phyloP scores from a whole-genome alignment of 2,888 invertebrate genomes.

The Volucella bombylans region DNA sequence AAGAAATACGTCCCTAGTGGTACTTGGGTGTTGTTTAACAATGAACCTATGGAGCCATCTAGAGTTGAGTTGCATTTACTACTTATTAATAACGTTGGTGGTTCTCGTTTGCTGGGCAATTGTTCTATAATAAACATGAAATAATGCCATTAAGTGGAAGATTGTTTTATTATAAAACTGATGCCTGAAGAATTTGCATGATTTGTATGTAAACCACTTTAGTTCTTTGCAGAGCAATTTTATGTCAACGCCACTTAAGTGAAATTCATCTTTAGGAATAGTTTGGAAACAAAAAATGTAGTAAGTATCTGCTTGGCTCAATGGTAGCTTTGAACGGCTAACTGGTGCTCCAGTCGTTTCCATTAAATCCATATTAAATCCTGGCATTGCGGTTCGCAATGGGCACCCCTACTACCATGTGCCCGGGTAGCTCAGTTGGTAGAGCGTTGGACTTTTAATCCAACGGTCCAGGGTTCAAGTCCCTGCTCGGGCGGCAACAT shows the following conservation, averaged over 20 bases:
- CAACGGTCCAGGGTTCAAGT: slow-evolving; percentile 74
- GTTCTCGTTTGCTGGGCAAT: no score
- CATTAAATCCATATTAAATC: neutral
- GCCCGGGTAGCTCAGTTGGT: slow-evolving; percentile 74
- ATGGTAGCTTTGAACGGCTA: no score
- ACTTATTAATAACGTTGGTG: no score
- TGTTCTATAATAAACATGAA: no score
- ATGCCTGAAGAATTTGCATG: neutral
- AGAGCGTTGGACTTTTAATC: slow-evolving; percentile 74
- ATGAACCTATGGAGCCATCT: slow-evolving; percentile 9
- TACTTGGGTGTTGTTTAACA: slow-evolving; percentile 28
- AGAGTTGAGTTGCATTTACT: no score
- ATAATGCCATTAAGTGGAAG: neutral
- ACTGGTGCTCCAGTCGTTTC: no score
- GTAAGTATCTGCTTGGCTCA: no score
- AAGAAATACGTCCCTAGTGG: slow-evolving; percentile 14
- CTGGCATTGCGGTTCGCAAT: slow-evolving; percentile 35
- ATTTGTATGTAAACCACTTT: no score
- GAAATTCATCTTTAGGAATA: neutral
- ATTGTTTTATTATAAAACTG: slow-evolving; percentile 15
- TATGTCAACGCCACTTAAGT: neutral
- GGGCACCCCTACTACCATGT: slow-evolving; percentile 2
- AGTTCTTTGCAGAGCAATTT: neutral
- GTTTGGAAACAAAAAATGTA: no score
- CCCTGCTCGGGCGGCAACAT: slow-evolving; percentile 1